Evolutionary conservation across 2,113 vertebrate genomes (phyloP), one percentile per base, ranked within the genome.

Genomic region (Oreocharis arfaki): DNA sequence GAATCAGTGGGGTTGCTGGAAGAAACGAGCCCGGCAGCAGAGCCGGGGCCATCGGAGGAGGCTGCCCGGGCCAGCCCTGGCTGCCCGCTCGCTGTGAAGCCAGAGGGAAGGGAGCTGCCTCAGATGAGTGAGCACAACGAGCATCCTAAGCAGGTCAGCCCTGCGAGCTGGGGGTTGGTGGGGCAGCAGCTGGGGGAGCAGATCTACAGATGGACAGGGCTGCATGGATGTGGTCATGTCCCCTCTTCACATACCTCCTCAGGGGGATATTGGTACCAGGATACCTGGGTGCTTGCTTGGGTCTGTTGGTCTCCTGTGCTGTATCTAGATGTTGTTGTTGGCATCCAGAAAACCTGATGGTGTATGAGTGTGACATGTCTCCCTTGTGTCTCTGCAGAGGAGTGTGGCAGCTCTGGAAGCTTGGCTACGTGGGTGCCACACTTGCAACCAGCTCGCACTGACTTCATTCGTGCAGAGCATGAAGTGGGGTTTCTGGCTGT

Each of bases 21-120:
- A 44, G 44, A 59, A 87, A 78, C 22, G 26, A 91, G 59, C 63
- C 39, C 0, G 0, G 53, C 3, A 7, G 71, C 21, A 47, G 42
- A 94, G 42, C 13, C 0, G 2, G 30, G 35, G 30, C 44, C 0
- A 3, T 16, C 0, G 1, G 23, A 60, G 11, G 23, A 79, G 27
- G 32, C 55, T 82, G 70, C 9, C 24, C 1, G 3, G 64, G 44
- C 52, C 3, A 13, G 67, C n/a, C 30, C 39, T 7, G 21, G 55
- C 23, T 50, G 11, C 69, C 3, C 2, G 39, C 49, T 64, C 2
- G 0, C 26, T 0, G 0, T 57, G 69, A 81, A 79, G 27, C 44
- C 1, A 2, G 46, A 56, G 41, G 5, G 35, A 88, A 86, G 41
- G 49, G 46, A 91, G 16, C 41, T 73, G 27, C 59, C 22, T 61